Evolutionary conservation across 2,888 invertebrate genomes (phyloP).

Genomic region (Phasia obesa): DNA sequence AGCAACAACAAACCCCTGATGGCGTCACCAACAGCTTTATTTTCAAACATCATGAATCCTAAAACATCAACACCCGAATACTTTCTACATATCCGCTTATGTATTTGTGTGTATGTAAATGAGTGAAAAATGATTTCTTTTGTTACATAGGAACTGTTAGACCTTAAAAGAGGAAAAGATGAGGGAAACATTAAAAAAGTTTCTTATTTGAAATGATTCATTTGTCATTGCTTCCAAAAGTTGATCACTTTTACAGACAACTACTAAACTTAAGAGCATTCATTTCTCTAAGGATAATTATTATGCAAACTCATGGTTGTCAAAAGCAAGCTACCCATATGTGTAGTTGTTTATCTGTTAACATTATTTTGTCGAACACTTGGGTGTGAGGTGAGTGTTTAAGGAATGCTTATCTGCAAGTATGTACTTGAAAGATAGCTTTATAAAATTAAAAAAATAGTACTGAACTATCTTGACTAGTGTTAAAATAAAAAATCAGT

Average conservation of each 20-base stretch:
- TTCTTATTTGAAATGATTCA: slow-evolving; percentile 67
- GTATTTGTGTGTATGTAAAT: slow-evolving; percentile 73
- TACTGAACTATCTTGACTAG: too few relatives aligned
- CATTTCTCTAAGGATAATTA: slow-evolving; percentile 69
- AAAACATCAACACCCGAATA: slow-evolving; percentile 18
- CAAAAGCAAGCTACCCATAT: slow-evolving; percentile 52
- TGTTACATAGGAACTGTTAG: not conserved
- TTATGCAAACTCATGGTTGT: slow-evolving; percentile 78
- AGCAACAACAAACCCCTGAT: slow-evolving; percentile 4
- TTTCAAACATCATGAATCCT: not conserved
- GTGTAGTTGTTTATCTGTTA: slow-evolving; percentile 9
- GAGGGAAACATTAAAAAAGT: not conserved
- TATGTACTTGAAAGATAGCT: too few relatives aligned
- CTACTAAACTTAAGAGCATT: slow-evolving; percentile 12
- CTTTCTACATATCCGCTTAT: not conserved
- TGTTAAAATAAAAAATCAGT: too few relatives aligned
- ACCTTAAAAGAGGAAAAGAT: not conserved
- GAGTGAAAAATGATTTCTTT: slow-evolving; percentile 78
- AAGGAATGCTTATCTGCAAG: too few relatives aligned
- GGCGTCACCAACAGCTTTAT: slow-evolving; percentile 47
- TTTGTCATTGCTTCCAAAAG: slow-evolving; percentile 77
- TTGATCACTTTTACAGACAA: not conserved
- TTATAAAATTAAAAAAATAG: too few relatives aligned
- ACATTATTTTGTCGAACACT: not conserved
- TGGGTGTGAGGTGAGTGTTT: too few relatives aligned